Evolutionary conservation across 2,797 vertebrate genomes (phyloP), one percentile per base, ranked within the genome.

Genomic region (Lepus oiostolus): DNA sequence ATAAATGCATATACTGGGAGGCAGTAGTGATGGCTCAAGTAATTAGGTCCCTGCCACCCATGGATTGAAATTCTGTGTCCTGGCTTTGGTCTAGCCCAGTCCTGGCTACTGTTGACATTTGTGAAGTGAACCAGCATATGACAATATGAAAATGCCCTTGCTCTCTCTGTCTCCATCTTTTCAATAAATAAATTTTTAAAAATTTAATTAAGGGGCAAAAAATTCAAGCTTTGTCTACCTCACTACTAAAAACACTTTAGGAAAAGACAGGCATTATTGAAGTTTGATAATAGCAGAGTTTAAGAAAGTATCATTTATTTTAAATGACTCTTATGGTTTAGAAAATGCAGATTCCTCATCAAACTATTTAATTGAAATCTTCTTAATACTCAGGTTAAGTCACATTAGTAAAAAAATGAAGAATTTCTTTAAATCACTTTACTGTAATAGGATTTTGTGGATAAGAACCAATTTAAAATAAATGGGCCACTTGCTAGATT

Each of bases 381-480:
- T 94, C 74, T 95, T 95, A 96, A 92, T 94, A 93, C 95, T 24
- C 71, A 96, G 92, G 85, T 96, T 95, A 97, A 96, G 93, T 92
- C 92, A 95, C 80, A 92, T 95, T 96, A 94, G 95, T 88, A 70
- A 85, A 52, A 90, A 93, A 38, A 81, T 32, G 30, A 93, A 95
- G 85, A 96, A 90, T 95, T 85, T 88, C 67, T 92, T 97, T 96
- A 96, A 97, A 96, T 96, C 93, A 88, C 82, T 96, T 96, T 96
- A 30, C 38, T 88, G 35, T 96, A 96, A 96, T 94, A 94, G 93
- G 93, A 88, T 96, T 96, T 94, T 90, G 92, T 95, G 94, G 90
- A 94, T 95, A 95, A 95, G 81, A 96, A 90, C 75, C 84, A 96
- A 96, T 97, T 97, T 96, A 95, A 93, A 94, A 96, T 94, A 97